Evolutionary conservation across 1,140 invertebrate species (phyloP).

Genomic region (Venustaconcha ellipsiformis): DNA sequence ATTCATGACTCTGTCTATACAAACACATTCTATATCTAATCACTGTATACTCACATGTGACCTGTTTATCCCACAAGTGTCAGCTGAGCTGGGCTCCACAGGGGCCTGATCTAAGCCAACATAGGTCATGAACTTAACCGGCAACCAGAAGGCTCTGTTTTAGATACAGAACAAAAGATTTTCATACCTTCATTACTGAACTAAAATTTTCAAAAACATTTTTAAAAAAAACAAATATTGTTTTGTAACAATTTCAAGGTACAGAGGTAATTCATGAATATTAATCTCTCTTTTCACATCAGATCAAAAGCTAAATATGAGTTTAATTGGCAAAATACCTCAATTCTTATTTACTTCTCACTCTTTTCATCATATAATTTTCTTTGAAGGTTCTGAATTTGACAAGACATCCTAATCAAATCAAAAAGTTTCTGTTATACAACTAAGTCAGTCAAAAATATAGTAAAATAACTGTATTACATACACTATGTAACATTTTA

Average conservation of each 20-base stretch:
- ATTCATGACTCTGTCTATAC: not conserved
- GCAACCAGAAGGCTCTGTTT: conserved; percentile 74
- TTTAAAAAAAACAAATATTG: not conserved
- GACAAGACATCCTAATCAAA: no score
- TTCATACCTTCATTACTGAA: no score
- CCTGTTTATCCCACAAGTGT: conserved; percentile 74
- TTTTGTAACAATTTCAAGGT: not conserved
- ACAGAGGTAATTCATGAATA: not conserved
- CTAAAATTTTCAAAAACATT: conserved; percentile 4
- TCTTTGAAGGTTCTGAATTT: no score
- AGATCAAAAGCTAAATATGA: no score
- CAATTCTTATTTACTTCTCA: no score
- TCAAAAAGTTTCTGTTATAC: no score
- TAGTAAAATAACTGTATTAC: no score
- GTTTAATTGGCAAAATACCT: no score
- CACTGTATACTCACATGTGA: conserved; percentile 65
- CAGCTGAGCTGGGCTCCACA: conserved; percentile 75
- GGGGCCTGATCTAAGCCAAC: conserved; percentile 82
- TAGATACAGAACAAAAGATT: no score
- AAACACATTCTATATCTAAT: not conserved
- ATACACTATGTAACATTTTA: no score
- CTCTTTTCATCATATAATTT: no score
- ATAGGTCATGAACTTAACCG: conserved; percentile 79
- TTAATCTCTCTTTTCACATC: not conserved
- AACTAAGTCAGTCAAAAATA: no score